Percentiles rank a stretch among this genome's conserved stretches.
Conservation (phyloP, 2,888 invertebrate species). For the Nipponacmea schrenckii region DNA sequence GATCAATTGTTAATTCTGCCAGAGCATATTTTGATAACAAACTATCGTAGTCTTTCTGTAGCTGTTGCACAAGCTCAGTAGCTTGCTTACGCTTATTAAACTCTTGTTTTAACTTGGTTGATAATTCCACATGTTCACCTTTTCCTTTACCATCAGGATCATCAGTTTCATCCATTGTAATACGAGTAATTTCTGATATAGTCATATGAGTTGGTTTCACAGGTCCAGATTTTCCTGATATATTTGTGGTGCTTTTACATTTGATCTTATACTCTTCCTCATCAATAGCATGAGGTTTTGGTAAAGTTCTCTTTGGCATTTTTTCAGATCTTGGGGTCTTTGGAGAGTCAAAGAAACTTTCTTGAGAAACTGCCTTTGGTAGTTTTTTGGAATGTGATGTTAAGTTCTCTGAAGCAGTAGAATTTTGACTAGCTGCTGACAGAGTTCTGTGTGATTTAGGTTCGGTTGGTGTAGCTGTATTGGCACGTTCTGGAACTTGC, state of each 20-base stretch:
- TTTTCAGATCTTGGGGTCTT: constrained; percentile 33
- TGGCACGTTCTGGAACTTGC: background rate
- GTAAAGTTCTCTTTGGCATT: constrained; percentile 49
- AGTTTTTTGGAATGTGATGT: constrained; percentile 30
- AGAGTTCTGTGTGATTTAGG: constrained; percentile 22
- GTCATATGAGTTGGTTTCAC: constrained; percentile 57
- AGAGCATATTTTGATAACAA: constrained; percentile 66
- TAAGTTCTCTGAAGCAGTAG: constrained; percentile 26
- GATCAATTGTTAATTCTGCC: constrained; percentile 68
- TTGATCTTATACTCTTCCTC: constrained; percentile 49
- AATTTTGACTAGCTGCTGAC: constrained; percentile 27
- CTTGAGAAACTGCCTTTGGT: constrained; percentile 50
- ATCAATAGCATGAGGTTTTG: constrained; percentile 40
- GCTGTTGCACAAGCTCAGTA: constrained; percentile 59
- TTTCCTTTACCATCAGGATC: constrained; percentile 2
- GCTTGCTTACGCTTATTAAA: constrained; percentile 57
- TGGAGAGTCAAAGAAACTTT: constrained; percentile 47
- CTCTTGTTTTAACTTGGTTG: constrained; percentile 53
- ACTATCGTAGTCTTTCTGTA: constrained; percentile 64
- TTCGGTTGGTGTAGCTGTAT: background rate
- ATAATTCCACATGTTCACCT: constrained; percentile 45
- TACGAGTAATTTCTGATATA: constrained; percentile 41
- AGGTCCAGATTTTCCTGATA: constrained; percentile 40
- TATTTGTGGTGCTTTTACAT: constrained; percentile 53
- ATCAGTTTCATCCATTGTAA: constrained; percentile 37